phyloP scores from a whole-genome alignment of 2,888 invertebrate species.

The Sarcophaga rosellei region DNA sequence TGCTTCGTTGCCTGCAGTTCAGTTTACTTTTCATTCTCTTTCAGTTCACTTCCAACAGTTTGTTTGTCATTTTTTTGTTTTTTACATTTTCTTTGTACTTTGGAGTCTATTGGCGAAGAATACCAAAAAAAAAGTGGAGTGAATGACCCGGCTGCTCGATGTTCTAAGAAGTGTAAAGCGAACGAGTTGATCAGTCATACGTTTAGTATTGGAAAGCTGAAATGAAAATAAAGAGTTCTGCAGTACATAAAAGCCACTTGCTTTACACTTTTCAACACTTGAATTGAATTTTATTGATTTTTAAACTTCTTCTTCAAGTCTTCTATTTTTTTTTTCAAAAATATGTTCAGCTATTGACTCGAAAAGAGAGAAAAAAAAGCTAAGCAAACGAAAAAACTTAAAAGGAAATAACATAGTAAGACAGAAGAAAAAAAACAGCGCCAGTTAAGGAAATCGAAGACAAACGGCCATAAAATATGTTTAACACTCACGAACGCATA shows the following conservation, averaged over 20 bases:
- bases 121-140: background rate
- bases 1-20: background rate
- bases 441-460: background rate
- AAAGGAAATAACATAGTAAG: background rate
- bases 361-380: no score
- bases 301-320: conserved; percentile 16
- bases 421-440: background rate
- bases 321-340: background rate
- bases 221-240: background rate
- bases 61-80: background rate
- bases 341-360: no score
- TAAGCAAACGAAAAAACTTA: no score
- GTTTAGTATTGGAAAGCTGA: background rate
- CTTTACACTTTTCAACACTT: conserved; percentile 59
- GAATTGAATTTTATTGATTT: conserved; percentile 67
- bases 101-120: background rate
- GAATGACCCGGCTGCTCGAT: background rate
- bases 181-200: background rate
- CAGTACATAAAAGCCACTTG: conserved; percentile 49
- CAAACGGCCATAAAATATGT: background rate
- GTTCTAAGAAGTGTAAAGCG: background rate
- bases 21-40: background rate
- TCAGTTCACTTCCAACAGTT: background rate
- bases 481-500: background rate
- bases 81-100: background rate